Conservation (phyloP, 2,113 vertebrate species). For the Chrysochloris asiatica region DNA sequence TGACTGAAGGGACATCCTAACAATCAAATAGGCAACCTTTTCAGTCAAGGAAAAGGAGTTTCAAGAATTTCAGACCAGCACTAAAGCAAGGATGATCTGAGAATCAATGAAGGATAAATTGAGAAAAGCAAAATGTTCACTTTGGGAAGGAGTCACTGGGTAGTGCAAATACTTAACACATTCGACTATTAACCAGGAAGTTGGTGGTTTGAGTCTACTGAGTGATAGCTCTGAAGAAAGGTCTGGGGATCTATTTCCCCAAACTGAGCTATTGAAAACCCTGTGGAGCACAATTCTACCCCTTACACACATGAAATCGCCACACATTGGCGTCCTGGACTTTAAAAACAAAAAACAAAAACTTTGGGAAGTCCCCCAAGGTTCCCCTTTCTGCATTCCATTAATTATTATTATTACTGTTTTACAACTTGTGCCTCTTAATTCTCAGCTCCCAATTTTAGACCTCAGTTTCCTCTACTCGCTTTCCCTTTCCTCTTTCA, state of each 20-base stretch:
- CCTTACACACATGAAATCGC: neutral
- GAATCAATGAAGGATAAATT: neutral
- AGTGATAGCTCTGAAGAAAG: neutral
- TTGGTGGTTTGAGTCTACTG: neutral
- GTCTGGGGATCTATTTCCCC: neutral
- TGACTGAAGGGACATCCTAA: neutral
- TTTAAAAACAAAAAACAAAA: too few relatives aligned
- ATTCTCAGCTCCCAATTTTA: neutral
- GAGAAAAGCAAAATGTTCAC: neutral
- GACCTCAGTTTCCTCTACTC: neutral
- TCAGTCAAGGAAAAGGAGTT: neutral
- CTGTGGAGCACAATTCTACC: neutral
- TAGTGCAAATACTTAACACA: neutral
- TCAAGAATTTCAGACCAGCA: neutral
- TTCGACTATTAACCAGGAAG: neutral
- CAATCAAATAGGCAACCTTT: neutral
- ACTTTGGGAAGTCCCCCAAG: neutral
- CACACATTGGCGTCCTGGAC: neutral
- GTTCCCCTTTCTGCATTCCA: neutral
- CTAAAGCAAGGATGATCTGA: neutral
- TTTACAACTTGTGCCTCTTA: neutral
- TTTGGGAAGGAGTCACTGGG: neutral
- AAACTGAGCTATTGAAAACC: neutral
- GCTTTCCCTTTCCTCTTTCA: neutral
- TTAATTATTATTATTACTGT: too few relatives aligned